Evolutionary conservation across 2,113 vertebrate species (phyloP).

Genomic region (Oophaga pumilio): DNA sequence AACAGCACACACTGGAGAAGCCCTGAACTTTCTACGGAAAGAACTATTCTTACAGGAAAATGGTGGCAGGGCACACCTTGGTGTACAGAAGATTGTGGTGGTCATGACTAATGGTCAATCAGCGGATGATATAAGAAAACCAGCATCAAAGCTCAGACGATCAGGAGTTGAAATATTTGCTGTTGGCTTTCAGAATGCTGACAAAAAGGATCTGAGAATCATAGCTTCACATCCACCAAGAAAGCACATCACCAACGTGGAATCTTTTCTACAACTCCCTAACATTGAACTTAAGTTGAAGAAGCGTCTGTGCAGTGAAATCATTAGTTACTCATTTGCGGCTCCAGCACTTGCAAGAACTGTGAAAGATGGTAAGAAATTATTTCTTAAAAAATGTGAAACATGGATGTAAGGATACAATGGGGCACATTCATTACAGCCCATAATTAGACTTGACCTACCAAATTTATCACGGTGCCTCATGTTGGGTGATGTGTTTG

Average conservation of each 20-base stretch:
- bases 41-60: conserved; percentile 65
- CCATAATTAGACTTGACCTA: too few relatives aligned
- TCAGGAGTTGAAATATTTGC: conserved; percentile 73
- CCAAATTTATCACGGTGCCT: too few relatives aligned
- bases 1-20: conserved; percentile 68
- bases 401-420: too few relatives aligned
- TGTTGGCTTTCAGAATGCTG: conserved; percentile 70
- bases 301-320: conserved; percentile 73
- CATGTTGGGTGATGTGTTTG: too few relatives aligned
- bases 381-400: not conserved
- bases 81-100: conserved; percentile 77
- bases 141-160: conserved; percentile 70
- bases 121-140: conserved; percentile 67
- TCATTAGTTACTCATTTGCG: conserved; percentile 53
- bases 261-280: conserved; percentile 73
- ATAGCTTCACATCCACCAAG: conserved; percentile 76
- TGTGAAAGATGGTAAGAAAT: conserved; percentile 74
- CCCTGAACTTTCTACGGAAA: conserved; percentile 72
- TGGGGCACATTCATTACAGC: too few relatives aligned
- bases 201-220: conserved; percentile 63
- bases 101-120: conserved; percentile 78
- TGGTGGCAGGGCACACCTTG: conserved; percentile 70
- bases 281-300: conserved; percentile 68
- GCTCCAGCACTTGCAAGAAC: not conserved
- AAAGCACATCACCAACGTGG: conserved; percentile 68